Evolutionary conservation across 1,140 invertebrate species (phyloP).

Genomic region (Temnothorax nylanderi): DNA sequence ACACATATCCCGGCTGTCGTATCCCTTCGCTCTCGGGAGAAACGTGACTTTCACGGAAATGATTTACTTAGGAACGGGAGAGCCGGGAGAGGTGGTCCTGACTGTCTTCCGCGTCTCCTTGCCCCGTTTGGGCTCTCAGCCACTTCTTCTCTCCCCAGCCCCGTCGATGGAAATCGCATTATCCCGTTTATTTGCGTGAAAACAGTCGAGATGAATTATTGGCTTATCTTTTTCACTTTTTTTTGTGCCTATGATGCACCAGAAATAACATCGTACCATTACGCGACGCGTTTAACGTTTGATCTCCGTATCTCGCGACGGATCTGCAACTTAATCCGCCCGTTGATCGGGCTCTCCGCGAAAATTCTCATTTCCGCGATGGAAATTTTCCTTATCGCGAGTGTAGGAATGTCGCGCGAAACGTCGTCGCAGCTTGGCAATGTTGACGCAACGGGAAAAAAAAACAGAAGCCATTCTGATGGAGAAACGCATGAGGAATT

Average conservation of each 20-base stretch:
- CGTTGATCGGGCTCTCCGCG: neutral
- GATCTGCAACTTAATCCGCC: neutral
- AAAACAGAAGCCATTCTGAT: neutral
- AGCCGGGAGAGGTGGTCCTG: neutral
- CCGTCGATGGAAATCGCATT: neutral
- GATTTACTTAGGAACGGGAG: slow-evolving; percentile 12
- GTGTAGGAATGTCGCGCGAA: neutral
- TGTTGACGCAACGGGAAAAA: slow-evolving; percentile 5
- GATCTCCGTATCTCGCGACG: neutral
- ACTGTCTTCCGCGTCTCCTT: neutral
- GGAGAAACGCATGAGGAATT: slow-evolving; percentile 18
- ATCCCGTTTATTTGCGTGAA: neutral
- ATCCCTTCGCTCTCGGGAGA: neutral
- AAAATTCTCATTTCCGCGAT: neutral
- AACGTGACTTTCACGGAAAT: slow-evolving; percentile 34
- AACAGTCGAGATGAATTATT: neutral
- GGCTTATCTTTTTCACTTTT: neutral
- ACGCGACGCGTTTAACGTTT: neutral
- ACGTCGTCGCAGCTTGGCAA: neutral
- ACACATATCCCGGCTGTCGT: neutral
- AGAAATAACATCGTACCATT: neutral
- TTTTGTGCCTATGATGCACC: neutral
- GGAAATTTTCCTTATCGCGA: slow-evolving; percentile 8
- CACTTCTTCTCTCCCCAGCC: neutral
- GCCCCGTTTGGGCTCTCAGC: too few relatives aligned